Evolutionary conservation across 2,113 vertebrate species (phyloP).

Genomic region (Pluvianellus socialis): DNA sequence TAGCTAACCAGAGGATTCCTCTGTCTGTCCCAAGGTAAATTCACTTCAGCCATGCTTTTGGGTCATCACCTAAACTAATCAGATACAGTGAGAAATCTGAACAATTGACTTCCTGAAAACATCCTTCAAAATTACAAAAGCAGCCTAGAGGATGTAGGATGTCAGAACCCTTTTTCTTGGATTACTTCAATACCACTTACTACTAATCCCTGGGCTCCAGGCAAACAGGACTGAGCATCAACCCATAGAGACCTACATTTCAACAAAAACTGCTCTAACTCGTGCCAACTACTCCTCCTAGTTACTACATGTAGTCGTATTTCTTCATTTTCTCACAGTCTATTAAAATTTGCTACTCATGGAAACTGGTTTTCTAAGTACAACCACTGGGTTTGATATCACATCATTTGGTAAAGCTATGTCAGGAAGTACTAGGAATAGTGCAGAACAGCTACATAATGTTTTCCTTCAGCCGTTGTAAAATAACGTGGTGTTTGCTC

Average conservation of each 20-base stretch:
- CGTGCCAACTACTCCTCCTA: neutral
- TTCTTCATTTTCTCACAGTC: neutral
- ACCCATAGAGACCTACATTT: neutral
- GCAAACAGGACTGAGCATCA: neutral
- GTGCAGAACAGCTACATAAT: neutral
- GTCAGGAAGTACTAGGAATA: neutral
- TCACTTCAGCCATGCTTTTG: neutral
- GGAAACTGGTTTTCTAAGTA: neutral
- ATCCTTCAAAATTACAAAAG: neutral
- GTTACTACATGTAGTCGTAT: neutral
- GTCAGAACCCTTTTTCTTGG: neutral
- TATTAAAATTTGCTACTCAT: neutral
- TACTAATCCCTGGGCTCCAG: neutral
- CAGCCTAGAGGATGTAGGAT: neutral
- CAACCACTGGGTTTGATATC: neutral
- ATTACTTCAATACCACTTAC: neutral
- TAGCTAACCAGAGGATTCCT: neutral
- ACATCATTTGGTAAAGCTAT: neutral
- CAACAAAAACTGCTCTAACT: neutral
- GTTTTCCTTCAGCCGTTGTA: neutral
- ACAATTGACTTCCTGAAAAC: neutral
- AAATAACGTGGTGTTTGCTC: neutral
- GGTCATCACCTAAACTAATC: neutral
- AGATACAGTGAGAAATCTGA: neutral
- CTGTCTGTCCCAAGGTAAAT: neutral